Evolutionary conservation across 2,888 invertebrate species (phyloP), one percentile per base, ranked within the genome.

Genomic region (Trachelus stipa): DNA sequence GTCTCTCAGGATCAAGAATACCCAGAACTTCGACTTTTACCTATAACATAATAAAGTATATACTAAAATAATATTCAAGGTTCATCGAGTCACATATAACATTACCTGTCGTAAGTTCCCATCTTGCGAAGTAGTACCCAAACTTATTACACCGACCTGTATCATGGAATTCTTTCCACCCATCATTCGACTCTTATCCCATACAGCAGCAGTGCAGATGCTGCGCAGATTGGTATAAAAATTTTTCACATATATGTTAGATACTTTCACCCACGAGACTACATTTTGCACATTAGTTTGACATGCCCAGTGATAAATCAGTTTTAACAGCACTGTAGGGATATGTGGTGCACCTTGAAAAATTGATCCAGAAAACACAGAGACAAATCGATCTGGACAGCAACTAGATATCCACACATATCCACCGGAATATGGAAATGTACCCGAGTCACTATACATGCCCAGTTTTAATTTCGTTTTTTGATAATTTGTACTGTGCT

Each of bases 341-440:
- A 96, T 95, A 91, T 97, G 96, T 0, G 96, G 95, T 2, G 97
- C 96, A 0, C 96, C 96, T 91, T 97, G 97, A 88, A 97, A 98
- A 76, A 98, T 93, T 0, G 97, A 97, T 37, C 97, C 96, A 82
- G 95, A 95, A 91, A 97, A 97, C 0, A 97, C 97, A 0, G 97
- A 97, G 6, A 97, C 96, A 89, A 96, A 97, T 74, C 96, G 94
- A 12, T 96, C 95, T 0, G 96, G 96, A 85, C 97, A 97, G 88
- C 97, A 97, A 82, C 96, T 96, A 0, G 96, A 96, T 83, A 97
- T 96, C 97, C 97, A 97, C 1, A 97, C 97, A 88, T 97, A 97
- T 68, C 97, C 97, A 0, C 97, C 97, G 0, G 97, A 97, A 90
- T 95, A 96, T 0, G 97, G 97, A 90, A 97, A 97, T 85, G 96